Conservation (phyloP, 2,113 vertebrate genomes). For the Zeus faber region DNA sequence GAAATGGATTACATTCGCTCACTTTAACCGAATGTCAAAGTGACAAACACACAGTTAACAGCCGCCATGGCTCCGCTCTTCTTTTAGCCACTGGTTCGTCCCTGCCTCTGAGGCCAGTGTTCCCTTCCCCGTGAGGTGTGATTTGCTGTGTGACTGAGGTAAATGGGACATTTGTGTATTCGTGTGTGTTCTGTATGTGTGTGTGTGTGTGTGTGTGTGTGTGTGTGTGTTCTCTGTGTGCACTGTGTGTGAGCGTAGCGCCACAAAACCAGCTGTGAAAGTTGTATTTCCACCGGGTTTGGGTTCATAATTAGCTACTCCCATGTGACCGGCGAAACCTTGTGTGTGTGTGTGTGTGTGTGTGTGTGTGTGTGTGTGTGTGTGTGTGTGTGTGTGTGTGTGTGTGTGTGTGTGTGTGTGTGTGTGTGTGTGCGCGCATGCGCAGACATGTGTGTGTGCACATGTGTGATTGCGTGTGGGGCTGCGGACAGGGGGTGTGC, state of each 20-base stretch:
- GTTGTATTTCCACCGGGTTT: constrained; percentile 54
- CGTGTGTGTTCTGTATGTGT: too few relatives aligned
- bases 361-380: constrained; percentile 1
- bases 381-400: constrained; percentile 22
- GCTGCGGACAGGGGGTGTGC: constrained; percentile 40
- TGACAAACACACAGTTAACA: too few relatives aligned
- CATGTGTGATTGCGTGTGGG: constrained; percentile 34
- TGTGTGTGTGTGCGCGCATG: constrained; percentile 33
- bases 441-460: constrained; percentile 36
- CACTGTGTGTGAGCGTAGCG: constrained; percentile 10
- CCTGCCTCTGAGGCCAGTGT: too few relatives aligned
- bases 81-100: too few relatives aligned
- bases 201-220: too few relatives aligned
- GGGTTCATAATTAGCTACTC: constrained; percentile 57
- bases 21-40: too few relatives aligned
- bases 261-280: constrained; percentile 54
- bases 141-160: too few relatives aligned
- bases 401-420: constrained; percentile 37
- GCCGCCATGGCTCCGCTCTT: too few relatives aligned
- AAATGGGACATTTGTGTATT: too few relatives aligned
- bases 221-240: too few relatives aligned
- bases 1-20: too few relatives aligned
- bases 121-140: too few relatives aligned
- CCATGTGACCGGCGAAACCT: constrained; percentile 37
- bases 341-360: constrained; percentile 13